Conservation (phyloP, 2,888 invertebrate genomes). For the Drosophila kokeensis region DNA sequence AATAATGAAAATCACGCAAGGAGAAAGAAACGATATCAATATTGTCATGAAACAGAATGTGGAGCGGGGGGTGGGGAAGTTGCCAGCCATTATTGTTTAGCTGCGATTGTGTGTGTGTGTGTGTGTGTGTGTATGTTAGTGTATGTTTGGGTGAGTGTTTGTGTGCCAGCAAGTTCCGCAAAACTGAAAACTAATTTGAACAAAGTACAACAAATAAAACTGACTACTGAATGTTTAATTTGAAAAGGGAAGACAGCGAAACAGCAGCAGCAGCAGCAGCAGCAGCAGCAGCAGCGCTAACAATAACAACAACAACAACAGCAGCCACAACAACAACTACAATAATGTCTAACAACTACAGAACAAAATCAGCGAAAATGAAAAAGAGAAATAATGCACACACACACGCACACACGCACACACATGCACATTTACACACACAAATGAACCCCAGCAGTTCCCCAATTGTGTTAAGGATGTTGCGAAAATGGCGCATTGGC, state of each 20-base stretch:
- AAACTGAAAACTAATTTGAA: slow-evolving; percentile 81
- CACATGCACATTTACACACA: slow-evolving; percentile 25
- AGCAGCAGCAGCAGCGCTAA: slow-evolving; percentile 56
- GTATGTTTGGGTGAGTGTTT: slow-evolving; percentile 40
- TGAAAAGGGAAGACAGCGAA: slow-evolving; percentile 73
- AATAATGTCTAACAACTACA: slow-evolving; percentile 76
- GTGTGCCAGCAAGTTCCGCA: slow-evolving; percentile 71
- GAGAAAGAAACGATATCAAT: slow-evolving; percentile 73
- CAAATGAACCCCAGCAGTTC: slow-evolving; percentile 12
- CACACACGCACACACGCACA: slow-evolving; percentile 42
- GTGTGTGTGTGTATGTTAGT: slow-evolving; percentile 14
- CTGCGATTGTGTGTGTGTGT: slow-evolving; percentile 15
- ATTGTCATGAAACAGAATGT: slow-evolving; percentile 51
- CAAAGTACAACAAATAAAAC: slow-evolving; percentile 81
- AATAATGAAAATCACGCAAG: slow-evolving; percentile 74
- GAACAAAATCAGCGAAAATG: slow-evolving; percentile 78
- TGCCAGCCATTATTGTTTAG: slow-evolving; percentile 64
- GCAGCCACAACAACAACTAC: slow-evolving; percentile 50
- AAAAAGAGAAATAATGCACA: slow-evolving; percentile 75
- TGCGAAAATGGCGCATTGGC: slow-evolving; percentile 68
- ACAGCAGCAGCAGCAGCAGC: slow-evolving; percentile 35
- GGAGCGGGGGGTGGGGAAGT: slow-evolving; percentile 28
- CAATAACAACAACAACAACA: slow-evolving; percentile 39
- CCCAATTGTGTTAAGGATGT: slow-evolving; percentile 72
- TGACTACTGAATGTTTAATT: slow-evolving; percentile 81